These are phyloP conservation scores for Andrena marginata DNA, from an alignment of 2,888 invertebrate genomes.

Conservation along the genomic window DNA sequence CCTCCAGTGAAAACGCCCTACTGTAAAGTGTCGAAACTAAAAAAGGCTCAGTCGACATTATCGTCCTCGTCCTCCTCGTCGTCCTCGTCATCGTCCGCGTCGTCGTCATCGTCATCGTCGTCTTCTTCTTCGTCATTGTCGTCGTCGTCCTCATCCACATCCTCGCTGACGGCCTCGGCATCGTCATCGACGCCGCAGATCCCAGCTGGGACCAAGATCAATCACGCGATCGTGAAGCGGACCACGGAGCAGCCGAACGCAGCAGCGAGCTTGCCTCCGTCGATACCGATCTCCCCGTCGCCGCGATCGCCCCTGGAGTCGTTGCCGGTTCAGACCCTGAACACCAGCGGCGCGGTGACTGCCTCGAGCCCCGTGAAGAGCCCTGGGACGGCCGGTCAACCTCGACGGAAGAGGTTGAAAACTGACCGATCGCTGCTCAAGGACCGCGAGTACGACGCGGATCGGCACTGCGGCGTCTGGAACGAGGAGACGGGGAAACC, in stretches of 20 bases:
- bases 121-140: background rate
- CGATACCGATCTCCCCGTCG: conserved; percentile 76
- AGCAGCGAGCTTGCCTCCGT: conserved; percentile 63
- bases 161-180: conserved; percentile 13
- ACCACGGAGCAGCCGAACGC: conserved; percentile 71
- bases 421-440: conserved; percentile 83
- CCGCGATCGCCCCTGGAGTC: conserved; percentile 82
- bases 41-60: conserved; percentile 73
- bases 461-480: conserved; percentile 93
- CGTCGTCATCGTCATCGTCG: background rate
- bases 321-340: conserved; percentile 73
- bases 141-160: background rate
- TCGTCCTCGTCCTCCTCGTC: background rate
- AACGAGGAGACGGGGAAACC: conserved; percentile 89
- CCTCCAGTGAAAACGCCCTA: conserved; percentile 81
- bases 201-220: conserved; percentile 68
- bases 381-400: conserved; percentile 74
- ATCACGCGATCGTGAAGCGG: conserved; percentile 79
- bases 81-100: background rate
- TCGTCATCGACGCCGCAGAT: conserved; percentile 63
- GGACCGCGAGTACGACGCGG: conserved; percentile 91
- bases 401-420: conserved; percentile 82
- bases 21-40: conserved; percentile 83
- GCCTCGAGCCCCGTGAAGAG: conserved; percentile 80
- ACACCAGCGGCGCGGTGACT: conserved; percentile 44